Conservation (phyloP, 1,140 invertebrate species). For the Rhyacophila brunnea region DNA sequence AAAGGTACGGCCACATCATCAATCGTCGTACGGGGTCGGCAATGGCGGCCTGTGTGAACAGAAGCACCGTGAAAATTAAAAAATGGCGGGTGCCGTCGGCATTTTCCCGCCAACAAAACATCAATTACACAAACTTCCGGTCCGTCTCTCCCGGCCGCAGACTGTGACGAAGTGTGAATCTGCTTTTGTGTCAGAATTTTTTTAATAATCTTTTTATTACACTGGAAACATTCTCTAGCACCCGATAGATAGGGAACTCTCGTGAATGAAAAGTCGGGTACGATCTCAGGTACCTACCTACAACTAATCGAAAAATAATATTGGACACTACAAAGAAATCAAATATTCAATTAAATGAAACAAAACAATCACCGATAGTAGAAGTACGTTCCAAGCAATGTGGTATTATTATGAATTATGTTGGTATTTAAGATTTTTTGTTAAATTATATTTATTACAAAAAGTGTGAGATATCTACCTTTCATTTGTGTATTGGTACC, state of each 20-base stretch:
- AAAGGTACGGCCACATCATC: constrained; percentile 20
- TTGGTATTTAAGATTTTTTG: too few species aligned
- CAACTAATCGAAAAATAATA: too few species aligned
- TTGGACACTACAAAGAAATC: too few species aligned
- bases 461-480: too few species aligned
- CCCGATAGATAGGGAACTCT: not conserved
- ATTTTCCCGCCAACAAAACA: constrained; percentile 30
- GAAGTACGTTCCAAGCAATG: too few species aligned
- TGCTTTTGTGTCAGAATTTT: constrained; percentile 14
- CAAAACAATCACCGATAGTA: too few species aligned
- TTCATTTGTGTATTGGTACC: too few species aligned
- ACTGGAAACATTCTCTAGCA: not conserved
- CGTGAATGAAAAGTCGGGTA: constrained; percentile 17
- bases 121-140: constrained; percentile 28
- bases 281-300: not conserved
- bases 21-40: constrained; percentile 14
- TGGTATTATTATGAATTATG: too few species aligned
- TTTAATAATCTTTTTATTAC: constrained; percentile 3
- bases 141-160: constrained; percentile 10
- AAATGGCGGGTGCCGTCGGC: constrained; percentile 21
- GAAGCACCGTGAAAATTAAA: constrained; percentile 30
- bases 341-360: too few species aligned
- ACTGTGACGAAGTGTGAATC: constrained; percentile 31
- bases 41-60: constrained; percentile 8
- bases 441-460: too few species aligned